phyloP scores from a whole-genome alignment of 2,888 invertebrate species.

The Teleiodes luculella region DNA sequence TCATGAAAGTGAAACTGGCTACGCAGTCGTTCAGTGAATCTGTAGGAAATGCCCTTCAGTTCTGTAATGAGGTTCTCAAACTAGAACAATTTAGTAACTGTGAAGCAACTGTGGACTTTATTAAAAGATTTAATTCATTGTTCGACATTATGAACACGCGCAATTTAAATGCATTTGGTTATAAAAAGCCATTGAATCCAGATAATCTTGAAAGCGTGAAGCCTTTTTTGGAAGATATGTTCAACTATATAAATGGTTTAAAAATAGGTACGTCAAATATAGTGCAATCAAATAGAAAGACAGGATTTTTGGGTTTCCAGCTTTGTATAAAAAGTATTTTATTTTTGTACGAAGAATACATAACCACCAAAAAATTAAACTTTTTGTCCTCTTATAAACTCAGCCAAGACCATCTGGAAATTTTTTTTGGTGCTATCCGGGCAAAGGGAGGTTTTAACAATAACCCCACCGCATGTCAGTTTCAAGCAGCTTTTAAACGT shows the following conservation, averaged over 20 bases:
- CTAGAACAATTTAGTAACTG: neutral
- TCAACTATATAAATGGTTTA: slow-evolving; percentile 15
- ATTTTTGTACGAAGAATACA: slow-evolving; percentile 16
- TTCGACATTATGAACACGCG: slow-evolving; percentile 1
- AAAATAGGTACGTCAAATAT: slow-evolving; percentile 8
- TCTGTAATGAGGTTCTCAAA: neutral
- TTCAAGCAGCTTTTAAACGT: slow-evolving; percentile 16
- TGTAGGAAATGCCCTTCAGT: neutral
- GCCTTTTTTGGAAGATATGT: slow-evolving; percentile 14
- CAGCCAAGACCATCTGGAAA: slow-evolving; percentile 22
- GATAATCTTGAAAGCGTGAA: neutral
- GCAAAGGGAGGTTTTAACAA: slow-evolving; percentile 23
- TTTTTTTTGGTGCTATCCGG: slow-evolving; percentile 20
- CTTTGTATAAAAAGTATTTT: slow-evolving; percentile 24
- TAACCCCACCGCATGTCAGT: slow-evolving; percentile 19
- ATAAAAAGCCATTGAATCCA: slow-evolving; percentile 4
- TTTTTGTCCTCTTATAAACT: neutral
- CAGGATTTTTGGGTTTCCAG: slow-evolving; percentile 26
- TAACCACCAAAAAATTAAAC: neutral
- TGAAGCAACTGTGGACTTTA: slow-evolving; percentile 4
- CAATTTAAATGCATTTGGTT: slow-evolving; percentile 1
- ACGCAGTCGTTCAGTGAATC: slow-evolving; percentile 9
- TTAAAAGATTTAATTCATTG: slow-evolving; percentile 2
- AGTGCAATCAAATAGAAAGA: slow-evolving; percentile 23
- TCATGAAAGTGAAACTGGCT: slow-evolving; percentile 11